phyloP scores from a whole-genome alignment of 1,140 invertebrate species.

The Dolichoris vasculosae region DNA sequence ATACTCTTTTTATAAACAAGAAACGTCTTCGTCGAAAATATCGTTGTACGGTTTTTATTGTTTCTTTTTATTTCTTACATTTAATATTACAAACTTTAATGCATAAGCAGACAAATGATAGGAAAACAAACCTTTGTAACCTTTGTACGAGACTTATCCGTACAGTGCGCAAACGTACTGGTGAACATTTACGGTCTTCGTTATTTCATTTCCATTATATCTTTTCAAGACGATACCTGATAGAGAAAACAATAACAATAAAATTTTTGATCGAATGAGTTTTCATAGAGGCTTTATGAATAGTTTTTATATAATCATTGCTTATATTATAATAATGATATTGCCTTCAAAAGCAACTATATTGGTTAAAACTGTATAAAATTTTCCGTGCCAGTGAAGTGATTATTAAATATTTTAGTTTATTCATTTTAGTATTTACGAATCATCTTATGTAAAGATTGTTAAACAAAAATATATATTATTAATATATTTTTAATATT shows the following conservation, averaged over 20 bases:
- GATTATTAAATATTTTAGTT: too few species aligned
- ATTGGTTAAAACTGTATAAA: too few species aligned
- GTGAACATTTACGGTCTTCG: too few species aligned
- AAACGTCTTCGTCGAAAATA: neutral
- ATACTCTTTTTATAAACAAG: constrained; percentile 5
- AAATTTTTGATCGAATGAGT: neutral
- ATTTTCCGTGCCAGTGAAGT: too few species aligned
- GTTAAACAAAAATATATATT: too few species aligned
- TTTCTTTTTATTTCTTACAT: neutral
- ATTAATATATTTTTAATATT: too few species aligned
- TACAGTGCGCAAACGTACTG: neutral
- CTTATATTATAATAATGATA: neutral
- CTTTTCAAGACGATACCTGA: neutral
- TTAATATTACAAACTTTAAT: neutral
- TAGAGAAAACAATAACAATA: neutral
- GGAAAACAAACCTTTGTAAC: neutral
- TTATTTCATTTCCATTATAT: neutral
- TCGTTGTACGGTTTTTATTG: neutral
- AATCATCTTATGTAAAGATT: too few species aligned
- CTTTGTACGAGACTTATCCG: neutral
- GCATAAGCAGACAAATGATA: neutral
- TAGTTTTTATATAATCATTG: neutral
- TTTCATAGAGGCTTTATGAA: neutral
- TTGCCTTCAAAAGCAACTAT: too few species aligned
- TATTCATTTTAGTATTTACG: too few species aligned